phyloP scores from a whole-genome alignment of 2,888 invertebrate species.

The Amblyjoppa proteus region DNA sequence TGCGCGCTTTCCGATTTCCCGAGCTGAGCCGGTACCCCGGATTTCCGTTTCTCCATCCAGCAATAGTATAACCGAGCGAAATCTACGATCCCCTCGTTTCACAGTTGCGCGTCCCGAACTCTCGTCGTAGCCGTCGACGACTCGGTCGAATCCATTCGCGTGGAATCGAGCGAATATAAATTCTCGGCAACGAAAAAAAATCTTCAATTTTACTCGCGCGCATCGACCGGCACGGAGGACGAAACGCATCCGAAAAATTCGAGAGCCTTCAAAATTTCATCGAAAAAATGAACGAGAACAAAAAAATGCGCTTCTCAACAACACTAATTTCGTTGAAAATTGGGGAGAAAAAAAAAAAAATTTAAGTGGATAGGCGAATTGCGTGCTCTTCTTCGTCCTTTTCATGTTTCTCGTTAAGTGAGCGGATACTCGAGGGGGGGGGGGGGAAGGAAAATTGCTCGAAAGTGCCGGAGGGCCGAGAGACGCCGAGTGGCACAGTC shows the following conservation, averaged over 20 bases:
- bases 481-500: constrained; percentile 17
- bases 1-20: constrained; percentile 68
- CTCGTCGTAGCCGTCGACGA: not conserved
- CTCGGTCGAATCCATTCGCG: constrained; percentile 10
- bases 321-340: not conserved
- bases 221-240: not conserved
- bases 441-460: constrained; percentile 36
- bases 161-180: constrained; percentile 32
- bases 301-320: not conserved
- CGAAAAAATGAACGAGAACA: not conserved
- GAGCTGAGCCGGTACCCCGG: constrained; percentile 50
- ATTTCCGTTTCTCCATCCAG: constrained; percentile 66
- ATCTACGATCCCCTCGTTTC: constrained; percentile 44
- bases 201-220: constrained; percentile 24
- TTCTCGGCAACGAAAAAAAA: constrained; percentile 13
- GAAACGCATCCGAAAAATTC: not conserved
- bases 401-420: constrained; percentile 15
- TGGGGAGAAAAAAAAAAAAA: not conserved
- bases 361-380: constrained; percentile 11
- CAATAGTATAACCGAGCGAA: constrained; percentile 19
- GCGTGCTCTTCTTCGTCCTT: not conserved
- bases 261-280: not conserved
- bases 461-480: constrained; percentile 41
- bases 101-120: constrained; percentile 45
- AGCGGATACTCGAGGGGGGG: not conserved